Conservation (phyloP, 2,888 invertebrate genomes). For the Hipparchia semele region DNA sequence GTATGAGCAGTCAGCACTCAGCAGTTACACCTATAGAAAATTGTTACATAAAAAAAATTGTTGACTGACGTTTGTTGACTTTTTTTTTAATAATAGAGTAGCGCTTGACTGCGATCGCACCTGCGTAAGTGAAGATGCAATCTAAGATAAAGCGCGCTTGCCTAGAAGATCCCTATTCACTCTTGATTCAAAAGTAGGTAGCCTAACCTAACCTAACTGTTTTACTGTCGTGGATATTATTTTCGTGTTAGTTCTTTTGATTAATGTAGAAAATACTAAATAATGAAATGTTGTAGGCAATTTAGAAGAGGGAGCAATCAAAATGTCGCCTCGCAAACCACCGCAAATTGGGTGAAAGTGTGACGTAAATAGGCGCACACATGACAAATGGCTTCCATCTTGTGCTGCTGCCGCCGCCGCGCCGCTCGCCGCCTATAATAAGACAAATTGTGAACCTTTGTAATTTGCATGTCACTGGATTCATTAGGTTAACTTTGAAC, state of each 20-base stretch:
- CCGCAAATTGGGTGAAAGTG: constrained; percentile 76
- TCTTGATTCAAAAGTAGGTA: too few species aligned
- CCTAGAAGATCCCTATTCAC: too few species aligned
- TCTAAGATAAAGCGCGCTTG: too few species aligned
- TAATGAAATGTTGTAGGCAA: constrained; percentile 33
- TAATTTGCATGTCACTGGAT: constrained; percentile 67
- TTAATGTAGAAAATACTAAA: constrained; percentile 17
- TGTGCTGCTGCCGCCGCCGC: constrained; percentile 41
- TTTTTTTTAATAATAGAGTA: too few species aligned
- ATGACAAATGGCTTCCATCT: constrained; percentile 75
- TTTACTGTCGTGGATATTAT: neutral
- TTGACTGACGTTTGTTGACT: too few species aligned
- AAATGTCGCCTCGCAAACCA: constrained; percentile 66
- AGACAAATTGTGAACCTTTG: constrained; percentile 52
- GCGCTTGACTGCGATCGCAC: too few species aligned
- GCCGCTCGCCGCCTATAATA: constrained; percentile 58
- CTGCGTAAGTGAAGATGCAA: too few species aligned
- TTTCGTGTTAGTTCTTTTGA: constrained; percentile 10
- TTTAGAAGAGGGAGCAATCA: constrained; percentile 46
- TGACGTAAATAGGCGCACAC: constrained; percentile 73
- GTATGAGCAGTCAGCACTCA: too few species aligned
- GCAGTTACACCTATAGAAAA: neutral
- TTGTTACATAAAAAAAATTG: constrained; percentile 11
- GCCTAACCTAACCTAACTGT: too few species aligned
- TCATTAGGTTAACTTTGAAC: constrained; percentile 31